Evolutionary conservation across 2,113 vertebrate species (phyloP).

Genomic region (Chaenocephalus aceratus): DNA sequence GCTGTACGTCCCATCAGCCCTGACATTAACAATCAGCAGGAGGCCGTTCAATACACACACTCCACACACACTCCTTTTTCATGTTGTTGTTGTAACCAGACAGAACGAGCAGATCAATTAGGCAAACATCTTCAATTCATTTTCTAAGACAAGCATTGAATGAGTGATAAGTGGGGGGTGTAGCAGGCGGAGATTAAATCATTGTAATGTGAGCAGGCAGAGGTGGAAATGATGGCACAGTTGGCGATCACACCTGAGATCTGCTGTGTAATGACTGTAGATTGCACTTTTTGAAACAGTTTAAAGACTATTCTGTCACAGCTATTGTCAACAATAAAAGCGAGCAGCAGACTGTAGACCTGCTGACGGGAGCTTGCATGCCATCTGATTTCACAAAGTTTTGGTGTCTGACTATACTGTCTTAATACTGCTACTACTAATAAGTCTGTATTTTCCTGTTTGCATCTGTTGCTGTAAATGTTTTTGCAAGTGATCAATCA

Average conservation of each 20-base stretch:
- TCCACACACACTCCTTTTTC: background rate
- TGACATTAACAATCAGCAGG: background rate
- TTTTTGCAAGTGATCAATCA: too few species aligned
- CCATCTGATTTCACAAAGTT: too few species aligned
- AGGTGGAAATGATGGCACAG: background rate
- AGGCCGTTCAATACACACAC: background rate
- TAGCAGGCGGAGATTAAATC: background rate
- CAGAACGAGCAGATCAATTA: background rate
- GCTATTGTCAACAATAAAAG: background rate
- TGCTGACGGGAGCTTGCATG: too few species aligned
- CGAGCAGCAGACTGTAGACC: background rate
- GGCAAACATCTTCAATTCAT: too few species aligned
- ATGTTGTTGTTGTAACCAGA: too few species aligned
- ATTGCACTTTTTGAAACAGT: background rate
- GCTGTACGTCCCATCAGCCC: background rate
- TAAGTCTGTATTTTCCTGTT: too few species aligned
- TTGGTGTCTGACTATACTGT: too few species aligned
- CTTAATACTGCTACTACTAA: too few species aligned
- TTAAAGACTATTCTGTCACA: too few species aligned
- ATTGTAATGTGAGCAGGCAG: background rate
- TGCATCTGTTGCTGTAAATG: too few species aligned
- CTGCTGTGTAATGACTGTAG: background rate
- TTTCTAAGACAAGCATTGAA: background rate
- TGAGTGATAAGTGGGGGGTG: background rate
- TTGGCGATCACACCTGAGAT: background rate